Conservation (phyloP, 1,140 invertebrate species). For the Camponotus vicinus region DNA sequence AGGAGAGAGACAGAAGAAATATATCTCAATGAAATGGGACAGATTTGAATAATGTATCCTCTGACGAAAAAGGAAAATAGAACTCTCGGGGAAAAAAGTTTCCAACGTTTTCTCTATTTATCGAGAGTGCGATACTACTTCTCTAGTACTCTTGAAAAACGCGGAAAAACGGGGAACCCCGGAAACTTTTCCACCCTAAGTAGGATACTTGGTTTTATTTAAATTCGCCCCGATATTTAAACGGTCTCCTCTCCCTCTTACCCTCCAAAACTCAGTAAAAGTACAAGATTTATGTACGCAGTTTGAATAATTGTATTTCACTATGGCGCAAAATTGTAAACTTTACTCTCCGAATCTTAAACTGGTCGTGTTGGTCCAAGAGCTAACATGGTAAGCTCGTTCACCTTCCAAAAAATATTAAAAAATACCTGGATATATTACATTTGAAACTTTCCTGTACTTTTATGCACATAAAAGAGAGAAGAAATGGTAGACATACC, state of each 20-base stretch:
- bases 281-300: not conserved
- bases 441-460: not conserved
- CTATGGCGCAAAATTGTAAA: slow-evolving; percentile 21
- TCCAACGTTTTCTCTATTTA: slow-evolving; percentile 18
- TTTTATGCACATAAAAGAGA: not conserved
- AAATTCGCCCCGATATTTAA: not conserved
- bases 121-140: not conserved
- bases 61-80: not conserved
- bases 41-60: slow-evolving; percentile 45
- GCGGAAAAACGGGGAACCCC: too few species aligned
- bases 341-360: slow-evolving; percentile 23
- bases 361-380: not conserved
- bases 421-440: not conserved
- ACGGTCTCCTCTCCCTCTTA: not conserved
- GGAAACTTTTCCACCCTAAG: not conserved
- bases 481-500: not conserved
- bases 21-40: slow-evolving; percentile 19
- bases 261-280: not conserved
- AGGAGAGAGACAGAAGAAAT: not conserved
- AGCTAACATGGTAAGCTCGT: not conserved
- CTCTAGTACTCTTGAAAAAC: slow-evolving; percentile 13
- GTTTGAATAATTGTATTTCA: slow-evolving; percentile 27
- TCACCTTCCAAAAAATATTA: slow-evolving; percentile 7
- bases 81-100: slow-evolving; percentile 17
- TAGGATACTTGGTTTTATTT: slow-evolving; percentile 20